Base-by-base conservation (phyloP, 1,140 invertebrate species). In the Bombus pyrosoma region DNA sequence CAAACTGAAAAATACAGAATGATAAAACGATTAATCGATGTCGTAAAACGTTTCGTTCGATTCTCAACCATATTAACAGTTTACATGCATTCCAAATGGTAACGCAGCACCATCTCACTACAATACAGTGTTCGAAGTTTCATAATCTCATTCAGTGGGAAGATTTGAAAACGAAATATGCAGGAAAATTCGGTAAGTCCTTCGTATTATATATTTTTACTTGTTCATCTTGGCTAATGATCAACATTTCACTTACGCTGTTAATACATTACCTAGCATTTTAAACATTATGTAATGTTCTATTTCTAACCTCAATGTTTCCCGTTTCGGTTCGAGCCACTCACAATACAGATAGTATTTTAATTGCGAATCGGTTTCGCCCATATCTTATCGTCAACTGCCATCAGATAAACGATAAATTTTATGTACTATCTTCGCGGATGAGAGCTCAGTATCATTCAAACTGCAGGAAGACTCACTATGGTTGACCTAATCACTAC, bases 101-200 rank as follows among this genome's bases (percentile, higher is more conserved):
- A 22, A 53, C 0, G 47, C 47, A 85, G 72, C 84, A 85, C 84
- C 71, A 73, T 81, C 84, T 74, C 37, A 9, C 37, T 37, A 34
- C 28, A 10, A 12, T n/a, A 47, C 9, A 74, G 59, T 66, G 15
- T 68, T 41, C 25, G 9, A 32, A 37, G 34, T 8, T 13, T 57
- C n/a, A 0, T 75, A 39, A 32, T 59, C 22, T 43, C 8, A 15
- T 57, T 10, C 34, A 43, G 41, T 82, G 64, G 10, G 47, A 90
- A 91, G 75, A 83, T 89, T 77, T 64, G 71, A 87, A 86, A 84
- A 84, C 37, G 85, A 91, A 77, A 93, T 89, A 92, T 93, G 90
- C 89, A 91, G 85, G 86, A 90, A 88, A 89, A 91, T 79, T 89
- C 88, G 77, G 91, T 86, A 15, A 88, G 90, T 90, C 6, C 2